Evolutionary conservation across 2,888 invertebrate species (phyloP).

Genomic region (Melanophora roralis): DNA sequence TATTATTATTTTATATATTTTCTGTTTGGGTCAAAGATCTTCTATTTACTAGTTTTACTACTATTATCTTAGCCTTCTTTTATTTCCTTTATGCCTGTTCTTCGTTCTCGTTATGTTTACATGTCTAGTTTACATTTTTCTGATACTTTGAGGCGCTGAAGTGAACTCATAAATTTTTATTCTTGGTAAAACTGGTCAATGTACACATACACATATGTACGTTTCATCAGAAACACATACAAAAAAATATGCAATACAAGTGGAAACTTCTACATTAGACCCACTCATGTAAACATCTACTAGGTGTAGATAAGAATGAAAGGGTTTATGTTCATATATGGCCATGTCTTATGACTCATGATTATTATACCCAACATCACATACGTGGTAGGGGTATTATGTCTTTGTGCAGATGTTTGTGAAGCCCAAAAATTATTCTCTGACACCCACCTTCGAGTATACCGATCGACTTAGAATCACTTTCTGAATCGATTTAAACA

Average conservation of each 20-base stretch:
- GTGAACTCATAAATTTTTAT: constrained; percentile 22
- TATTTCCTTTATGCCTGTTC: not conserved
- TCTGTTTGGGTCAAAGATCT: constrained; percentile 57
- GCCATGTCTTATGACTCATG: no score
- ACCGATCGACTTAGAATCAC: no score
- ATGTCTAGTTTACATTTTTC: not conserved
- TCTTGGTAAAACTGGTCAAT: constrained; percentile 13
- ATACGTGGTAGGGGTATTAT: no score
- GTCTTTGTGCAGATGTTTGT: no score
- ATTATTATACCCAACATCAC: no score
- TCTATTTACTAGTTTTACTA: not conserved
- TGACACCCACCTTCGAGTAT: no score
- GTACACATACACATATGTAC: not conserved
- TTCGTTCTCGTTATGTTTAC: not conserved
- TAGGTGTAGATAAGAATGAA: no score
- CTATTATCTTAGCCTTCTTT: constrained; percentile 4
- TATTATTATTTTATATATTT: not conserved
- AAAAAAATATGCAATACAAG: not conserved
- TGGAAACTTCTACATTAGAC: no score
- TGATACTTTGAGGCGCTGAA: constrained; percentile 11
- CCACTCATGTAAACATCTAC: no score
- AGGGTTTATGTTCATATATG: no score
- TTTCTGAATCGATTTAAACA: no score
- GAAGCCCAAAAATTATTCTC: no score
- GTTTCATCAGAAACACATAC: not conserved